Conservation (phyloP, 2,797 vertebrate species). For the Myotis findleyi region DNA sequence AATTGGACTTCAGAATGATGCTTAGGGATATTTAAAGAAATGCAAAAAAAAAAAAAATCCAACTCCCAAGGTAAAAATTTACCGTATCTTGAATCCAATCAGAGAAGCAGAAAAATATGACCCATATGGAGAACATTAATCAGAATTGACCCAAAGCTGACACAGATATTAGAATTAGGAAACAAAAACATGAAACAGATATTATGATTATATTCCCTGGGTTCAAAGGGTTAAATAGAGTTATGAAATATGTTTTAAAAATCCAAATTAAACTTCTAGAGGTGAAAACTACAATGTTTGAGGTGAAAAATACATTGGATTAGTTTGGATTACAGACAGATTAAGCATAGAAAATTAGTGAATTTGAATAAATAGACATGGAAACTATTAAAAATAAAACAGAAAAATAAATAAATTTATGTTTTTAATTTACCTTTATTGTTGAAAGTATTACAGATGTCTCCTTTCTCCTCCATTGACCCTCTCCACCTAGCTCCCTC, state of each 20-base stretch:
- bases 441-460: no score
- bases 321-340: conserved; percentile 3
- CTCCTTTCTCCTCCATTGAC: no score
- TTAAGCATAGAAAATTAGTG: not conserved
- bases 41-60: not conserved
- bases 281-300: conserved; percentile 1
- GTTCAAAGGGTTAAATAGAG: conserved; percentile 1
- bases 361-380: conserved; percentile 21
- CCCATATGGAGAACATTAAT: not conserved
- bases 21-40: conserved; percentile 35
- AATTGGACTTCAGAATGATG: not conserved
- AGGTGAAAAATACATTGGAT: not conserved
- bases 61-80: conserved; percentile 27
- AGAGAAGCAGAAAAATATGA: conserved; percentile 21
- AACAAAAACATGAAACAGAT: not conserved
- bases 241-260: not conserved
- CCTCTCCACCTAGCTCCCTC: no score
- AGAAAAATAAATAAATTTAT: not conserved
- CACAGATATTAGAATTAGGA: conserved; percentile 11
- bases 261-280: conserved; percentile 5
- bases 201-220: conserved; percentile 4
- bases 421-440: no score
- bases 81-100: not conserved
- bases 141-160: not conserved
- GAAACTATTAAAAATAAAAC: conserved; percentile 18